A percentile compares a stretch with the other conserved stretches of the same genome.
Conservation (phyloP, 2,888 invertebrate genomes). For the Lacanobia oleracea region DNA sequence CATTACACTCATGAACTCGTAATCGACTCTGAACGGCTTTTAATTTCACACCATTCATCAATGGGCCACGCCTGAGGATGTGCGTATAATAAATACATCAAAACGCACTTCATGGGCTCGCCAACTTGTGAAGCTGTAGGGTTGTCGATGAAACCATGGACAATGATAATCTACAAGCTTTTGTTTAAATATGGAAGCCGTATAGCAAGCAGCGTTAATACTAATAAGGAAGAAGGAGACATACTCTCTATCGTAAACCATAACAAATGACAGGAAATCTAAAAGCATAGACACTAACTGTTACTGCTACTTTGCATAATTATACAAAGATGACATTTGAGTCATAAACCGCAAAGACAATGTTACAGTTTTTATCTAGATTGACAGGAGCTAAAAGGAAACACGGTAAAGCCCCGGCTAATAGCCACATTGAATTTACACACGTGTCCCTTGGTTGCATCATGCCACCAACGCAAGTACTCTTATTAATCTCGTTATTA, state of each 20-base stretch:
- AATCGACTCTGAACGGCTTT: constrained; percentile 64
- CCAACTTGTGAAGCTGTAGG: constrained; percentile 44
- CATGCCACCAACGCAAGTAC: constrained; percentile 21
- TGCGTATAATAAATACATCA: constrained; percentile 60
- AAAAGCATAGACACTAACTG: no score
- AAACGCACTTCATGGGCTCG: constrained; percentile 49
- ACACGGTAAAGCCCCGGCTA: constrained; percentile 18
- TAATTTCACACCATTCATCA: constrained; percentile 66
- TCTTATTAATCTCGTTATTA: constrained; percentile 31
- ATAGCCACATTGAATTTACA: neutral
- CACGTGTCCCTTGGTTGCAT: constrained; percentile 18
- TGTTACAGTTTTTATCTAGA: constrained; percentile 1
- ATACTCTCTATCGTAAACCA: no score
- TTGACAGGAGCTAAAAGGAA: neutral
- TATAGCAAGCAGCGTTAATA: neutral
- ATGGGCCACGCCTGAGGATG: constrained; percentile 62
- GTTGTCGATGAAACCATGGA: constrained; percentile 37
- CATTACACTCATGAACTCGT: constrained; percentile 56
- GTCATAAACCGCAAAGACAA: constrained; percentile 7
- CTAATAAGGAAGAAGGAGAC: neutral
- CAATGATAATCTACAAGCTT: neutral
- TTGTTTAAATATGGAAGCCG: neutral
- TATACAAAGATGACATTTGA: neutral
- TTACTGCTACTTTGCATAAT: no score
- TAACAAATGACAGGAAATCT: no score